phyloP scores from a whole-genome alignment of 2,888 invertebrate species.

The Sympetrum striolatum region DNA sequence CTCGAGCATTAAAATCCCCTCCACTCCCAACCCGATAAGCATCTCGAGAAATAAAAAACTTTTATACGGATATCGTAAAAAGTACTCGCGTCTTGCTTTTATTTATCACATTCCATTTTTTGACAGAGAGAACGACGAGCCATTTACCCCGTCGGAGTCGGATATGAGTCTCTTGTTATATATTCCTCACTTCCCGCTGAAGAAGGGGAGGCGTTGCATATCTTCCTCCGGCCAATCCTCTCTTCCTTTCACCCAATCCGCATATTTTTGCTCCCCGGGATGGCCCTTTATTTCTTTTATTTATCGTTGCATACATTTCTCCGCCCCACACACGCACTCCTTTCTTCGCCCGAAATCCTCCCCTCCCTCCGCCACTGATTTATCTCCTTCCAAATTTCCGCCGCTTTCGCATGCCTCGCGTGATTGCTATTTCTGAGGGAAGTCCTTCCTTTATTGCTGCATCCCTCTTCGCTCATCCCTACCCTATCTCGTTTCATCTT shows the following conservation, averaged over 20 bases:
- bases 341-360: neutral
- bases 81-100: neutral
- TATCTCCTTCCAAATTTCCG: conserved; percentile 28
- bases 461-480: neutral
- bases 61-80: neutral
- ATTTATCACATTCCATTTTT: neutral
- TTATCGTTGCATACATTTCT: neutral
- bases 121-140: neutral
- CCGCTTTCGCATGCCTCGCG: conserved; percentile 25
- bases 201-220: neutral
- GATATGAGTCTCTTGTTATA: neutral
- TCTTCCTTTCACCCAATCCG: neutral
- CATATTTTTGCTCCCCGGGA: neutral
- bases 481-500: neutral
- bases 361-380: neutral
- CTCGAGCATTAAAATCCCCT: neutral
- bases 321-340: neutral
- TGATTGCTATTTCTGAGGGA: conserved; percentile 19
- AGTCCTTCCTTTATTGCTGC: neutral
- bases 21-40: neutral
- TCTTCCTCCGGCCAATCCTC: neutral
- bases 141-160: neutral
- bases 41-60: neutral
- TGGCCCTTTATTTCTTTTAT: conserved; percentile 4
- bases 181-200: neutral